Percentiles rank a stretch among this genome's conserved stretches.
These are phyloP conservation scores for Ametastegia equiseti DNA, from an alignment of 2,888 invertebrate species.

Conservation along the genomic window DNA sequence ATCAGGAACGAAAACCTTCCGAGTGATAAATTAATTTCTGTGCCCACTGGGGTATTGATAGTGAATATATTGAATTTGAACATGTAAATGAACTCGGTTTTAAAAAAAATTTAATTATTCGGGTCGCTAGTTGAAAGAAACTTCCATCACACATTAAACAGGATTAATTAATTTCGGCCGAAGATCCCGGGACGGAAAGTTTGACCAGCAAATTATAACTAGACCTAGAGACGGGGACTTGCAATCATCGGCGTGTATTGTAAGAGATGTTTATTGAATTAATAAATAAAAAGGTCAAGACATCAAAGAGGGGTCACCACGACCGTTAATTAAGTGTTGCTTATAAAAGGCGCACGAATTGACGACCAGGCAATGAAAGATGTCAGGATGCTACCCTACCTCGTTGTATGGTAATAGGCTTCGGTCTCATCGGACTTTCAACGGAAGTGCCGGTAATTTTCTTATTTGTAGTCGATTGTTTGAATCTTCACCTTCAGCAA, in stretches of 20 bases:
- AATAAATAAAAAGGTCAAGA: constrained; percentile 27
- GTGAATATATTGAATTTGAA: too few species aligned
- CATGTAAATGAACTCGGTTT: too few species aligned
- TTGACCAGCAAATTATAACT: neutral
- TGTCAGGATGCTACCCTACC: constrained; percentile 9
- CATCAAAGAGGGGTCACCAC: constrained; percentile 14
- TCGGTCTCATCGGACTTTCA: neutral
- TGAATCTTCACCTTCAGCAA: neutral
- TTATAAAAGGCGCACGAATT: constrained; percentile 22
- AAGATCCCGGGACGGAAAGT: neutral
- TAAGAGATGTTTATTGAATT: constrained; percentile 6
- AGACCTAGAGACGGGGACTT: neutral
- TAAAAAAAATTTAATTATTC: too few species aligned
- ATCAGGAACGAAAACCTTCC: too few species aligned
- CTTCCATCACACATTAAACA: too few species aligned
- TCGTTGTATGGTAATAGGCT: neutral
- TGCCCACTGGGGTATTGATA: too few species aligned
- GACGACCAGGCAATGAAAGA: constrained; percentile 9
- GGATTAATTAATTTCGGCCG: neutral
- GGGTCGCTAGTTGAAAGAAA: neutral
- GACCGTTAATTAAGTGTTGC: constrained; percentile 20
- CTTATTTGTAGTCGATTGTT: neutral
- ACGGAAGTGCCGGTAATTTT: neutral
- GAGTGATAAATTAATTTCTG: too few species aligned
- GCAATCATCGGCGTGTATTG: neutral